Base-by-base conservation (phyloP, 2,113 vertebrate species). In the Syngnathus floridae region DNA sequence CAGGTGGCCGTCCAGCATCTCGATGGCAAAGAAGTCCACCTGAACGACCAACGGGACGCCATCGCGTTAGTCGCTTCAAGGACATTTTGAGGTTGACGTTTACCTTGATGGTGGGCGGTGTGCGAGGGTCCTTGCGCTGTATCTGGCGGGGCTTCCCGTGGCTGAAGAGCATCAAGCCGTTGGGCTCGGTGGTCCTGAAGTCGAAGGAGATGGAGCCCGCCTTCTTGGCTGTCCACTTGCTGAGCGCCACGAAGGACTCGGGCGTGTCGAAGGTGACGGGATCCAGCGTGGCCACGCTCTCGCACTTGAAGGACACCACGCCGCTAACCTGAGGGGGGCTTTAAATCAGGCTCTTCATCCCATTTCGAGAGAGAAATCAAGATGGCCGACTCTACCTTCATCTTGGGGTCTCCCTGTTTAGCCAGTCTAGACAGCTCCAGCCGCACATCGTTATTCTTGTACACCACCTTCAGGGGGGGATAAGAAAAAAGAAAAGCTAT, bases 251-350 rank as follows among this genome's bases (percentile, higher is more conserved):
- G 38, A 91, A 98, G 60, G 96, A 98, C 80, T 98, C 96, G 0
- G 96, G 96, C 13, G 95, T 98, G 89, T 98, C 96, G 79, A 98
- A 98, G 69, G 96, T 98, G 79, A 98, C 97, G 62, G 96, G 96
- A 87, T 98, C 96, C 87, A 98, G 89, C 37, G 96, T 98, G 76
- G 95, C 96, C 60, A 98, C 96, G 62, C 95, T 98, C 82, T 98
- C 96, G 82, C 96, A 98, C 82, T 98, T 98, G 78, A 98, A 98
- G 52, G 96, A 96, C 78, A 98, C 95, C 77, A 96, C 91, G 62
- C 96, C 96, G 43, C 96, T 96, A 62, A 97, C 93, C 88, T 89
- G 59, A 7, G 35, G 22, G 26, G 26, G 26, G 26, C 26, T 3
- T 31, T 31, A 31, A 31, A 31, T 31, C 26, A 31, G 26, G 26